phyloP scores from a whole-genome alignment of 2,113 vertebrate species.

The Oryzias curvinotus region DNA sequence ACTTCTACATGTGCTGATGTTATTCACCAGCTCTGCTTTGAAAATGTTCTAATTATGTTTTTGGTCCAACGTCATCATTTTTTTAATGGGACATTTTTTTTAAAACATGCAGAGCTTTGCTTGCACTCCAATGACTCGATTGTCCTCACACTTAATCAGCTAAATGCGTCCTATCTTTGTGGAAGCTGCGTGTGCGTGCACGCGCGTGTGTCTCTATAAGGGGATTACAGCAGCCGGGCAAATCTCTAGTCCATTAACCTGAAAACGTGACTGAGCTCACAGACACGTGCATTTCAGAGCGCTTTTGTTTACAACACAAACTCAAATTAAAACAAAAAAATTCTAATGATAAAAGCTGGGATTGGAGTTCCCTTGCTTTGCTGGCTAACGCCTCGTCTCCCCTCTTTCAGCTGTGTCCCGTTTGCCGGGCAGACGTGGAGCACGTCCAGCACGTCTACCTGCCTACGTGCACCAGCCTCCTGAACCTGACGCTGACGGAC shows the following conservation, averaged over 20 bases:
- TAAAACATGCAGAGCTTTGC: constrained; percentile 30
- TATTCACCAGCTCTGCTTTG: no score
- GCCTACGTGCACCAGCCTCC: constrained; percentile 94
- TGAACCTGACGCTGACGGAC: constrained; percentile 85
- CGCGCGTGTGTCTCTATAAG: constrained; percentile 14
- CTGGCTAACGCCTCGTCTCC: neutral
- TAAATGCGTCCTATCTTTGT: constrained; percentile 45
- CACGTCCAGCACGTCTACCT: constrained; percentile 95
- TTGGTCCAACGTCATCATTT: constrained; percentile 14
- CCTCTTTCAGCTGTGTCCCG: constrained; percentile 84
- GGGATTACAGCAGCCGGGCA: constrained; percentile 56
- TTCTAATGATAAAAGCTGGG: neutral
- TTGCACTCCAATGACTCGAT: constrained; percentile 38
- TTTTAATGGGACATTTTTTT: constrained; percentile 12
- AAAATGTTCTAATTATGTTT: no score
- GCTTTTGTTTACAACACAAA: neutral
- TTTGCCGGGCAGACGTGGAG: constrained; percentile 90
- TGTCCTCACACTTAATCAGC: constrained; percentile 47
- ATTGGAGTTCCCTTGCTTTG: neutral
- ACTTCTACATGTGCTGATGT: no score
- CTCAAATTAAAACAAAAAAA: no score
- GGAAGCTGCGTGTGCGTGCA: constrained; percentile 32
- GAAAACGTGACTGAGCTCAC: constrained; percentile 42
- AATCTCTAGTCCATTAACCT: constrained; percentile 38
- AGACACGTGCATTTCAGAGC: neutral